These are phyloP conservation scores for Thamnaconus septentrionalis DNA, from an alignment of 2,113 vertebrate species.

Conservation along the genomic window DNA sequence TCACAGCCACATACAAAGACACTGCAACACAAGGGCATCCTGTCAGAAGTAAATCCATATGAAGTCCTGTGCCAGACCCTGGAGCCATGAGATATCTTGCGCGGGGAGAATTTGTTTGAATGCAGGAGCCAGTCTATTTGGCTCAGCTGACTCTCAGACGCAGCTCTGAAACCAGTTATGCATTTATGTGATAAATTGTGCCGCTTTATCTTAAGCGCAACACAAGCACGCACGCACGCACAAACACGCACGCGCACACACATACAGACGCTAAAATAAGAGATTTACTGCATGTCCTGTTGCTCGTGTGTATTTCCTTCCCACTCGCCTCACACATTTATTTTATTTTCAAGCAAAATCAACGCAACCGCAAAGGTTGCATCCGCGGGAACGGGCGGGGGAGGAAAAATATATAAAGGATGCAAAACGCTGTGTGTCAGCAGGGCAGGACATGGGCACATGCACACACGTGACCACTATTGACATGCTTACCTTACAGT, in stretches of 20 bases:
- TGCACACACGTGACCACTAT: constrained; percentile 25
- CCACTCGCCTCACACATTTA: no score
- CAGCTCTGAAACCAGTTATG: constrained; percentile 39
- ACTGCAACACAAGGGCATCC: constrained; percentile 40
- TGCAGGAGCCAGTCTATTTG: constrained; percentile 37
- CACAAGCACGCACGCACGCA: background rate
- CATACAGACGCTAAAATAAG: background rate
- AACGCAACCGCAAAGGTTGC: background rate
- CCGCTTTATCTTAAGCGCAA: constrained; percentile 2
- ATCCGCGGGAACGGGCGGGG: background rate
- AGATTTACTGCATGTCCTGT: background rate
- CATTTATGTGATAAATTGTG: constrained; percentile 14
- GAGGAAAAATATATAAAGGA: background rate
- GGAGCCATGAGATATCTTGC: constrained; percentile 35
- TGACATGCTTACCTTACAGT: constrained; percentile 47
- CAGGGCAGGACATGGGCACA: background rate
- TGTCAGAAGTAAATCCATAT: constrained; percentile 58
- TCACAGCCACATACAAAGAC: background rate
- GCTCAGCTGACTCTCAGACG: constrained; percentile 19
- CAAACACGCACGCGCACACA: background rate
- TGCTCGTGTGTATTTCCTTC: background rate
- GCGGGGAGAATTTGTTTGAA: constrained; percentile 34
- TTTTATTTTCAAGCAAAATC: no score
- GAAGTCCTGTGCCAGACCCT: constrained; percentile 49
- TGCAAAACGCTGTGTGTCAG: constrained; percentile 14